These are phyloP conservation scores for Eudasyphora cyanicolor DNA, from an alignment of 2,888 invertebrate species.

Conservation along the genomic window DNA sequence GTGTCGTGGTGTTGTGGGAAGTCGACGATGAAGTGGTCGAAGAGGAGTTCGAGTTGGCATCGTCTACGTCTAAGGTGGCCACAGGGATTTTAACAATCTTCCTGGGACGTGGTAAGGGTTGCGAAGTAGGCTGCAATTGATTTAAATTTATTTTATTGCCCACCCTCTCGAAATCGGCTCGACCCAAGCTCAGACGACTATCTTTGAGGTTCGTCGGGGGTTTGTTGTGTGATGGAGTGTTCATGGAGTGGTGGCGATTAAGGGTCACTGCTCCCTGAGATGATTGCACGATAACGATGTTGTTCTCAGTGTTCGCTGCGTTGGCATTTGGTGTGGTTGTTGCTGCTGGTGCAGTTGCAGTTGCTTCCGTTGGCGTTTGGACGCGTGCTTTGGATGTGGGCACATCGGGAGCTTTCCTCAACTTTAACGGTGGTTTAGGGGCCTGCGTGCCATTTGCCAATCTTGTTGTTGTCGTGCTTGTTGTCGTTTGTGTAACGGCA, in stretches of 20 bases:
- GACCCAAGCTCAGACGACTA: conserved; percentile 75
- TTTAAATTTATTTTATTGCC: conserved; percentile 66
- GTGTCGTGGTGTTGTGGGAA: conserved; percentile 24
- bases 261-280: conserved; percentile 68
- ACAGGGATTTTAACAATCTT: conserved; percentile 76
- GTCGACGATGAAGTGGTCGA: background rate
- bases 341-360: conserved; percentile 25
- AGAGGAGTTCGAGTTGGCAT: conserved; percentile 59
- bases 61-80: conserved; percentile 75
- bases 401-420: conserved; percentile 76
- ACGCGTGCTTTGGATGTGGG: conserved; percentile 72
- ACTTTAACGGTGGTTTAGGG: conserved; percentile 73
- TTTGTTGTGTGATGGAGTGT: conserved; percentile 61
- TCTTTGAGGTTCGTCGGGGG: conserved; percentile 71
- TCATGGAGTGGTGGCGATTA: conserved; percentile 73
- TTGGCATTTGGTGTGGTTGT: conserved; percentile 7
- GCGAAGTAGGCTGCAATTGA: conserved; percentile 71
- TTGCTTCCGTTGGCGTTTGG: conserved; percentile 61
- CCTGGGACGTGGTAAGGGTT: conserved; percentile 75
- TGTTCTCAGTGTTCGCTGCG: conserved; percentile 33
- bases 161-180: conserved; percentile 73
- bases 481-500: conserved; percentile 57
- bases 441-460: conserved; percentile 63
- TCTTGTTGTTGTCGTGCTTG: conserved; percentile 47
- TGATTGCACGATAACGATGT: conserved; percentile 69